phyloP scores from a whole-genome alignment of 2,797 vertebrate genomes.

The Peromyscus aztecus region DNA sequence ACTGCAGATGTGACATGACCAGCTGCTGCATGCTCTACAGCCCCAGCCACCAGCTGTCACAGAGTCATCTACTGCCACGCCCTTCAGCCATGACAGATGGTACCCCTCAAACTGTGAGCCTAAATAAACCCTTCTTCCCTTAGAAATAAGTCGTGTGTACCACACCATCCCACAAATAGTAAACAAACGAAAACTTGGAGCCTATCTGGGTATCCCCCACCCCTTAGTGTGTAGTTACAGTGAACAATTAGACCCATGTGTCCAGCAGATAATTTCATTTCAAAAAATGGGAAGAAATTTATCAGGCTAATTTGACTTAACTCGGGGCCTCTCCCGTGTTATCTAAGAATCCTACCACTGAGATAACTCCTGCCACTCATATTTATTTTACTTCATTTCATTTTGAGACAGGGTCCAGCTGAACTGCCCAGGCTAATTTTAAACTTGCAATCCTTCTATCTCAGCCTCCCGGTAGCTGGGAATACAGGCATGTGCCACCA shows the following conservation, averaged over 20 bases:
- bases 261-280: background rate
- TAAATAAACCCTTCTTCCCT: background rate
- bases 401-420: background rate
- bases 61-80: background rate
- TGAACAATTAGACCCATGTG: background rate
- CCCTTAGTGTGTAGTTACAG: no score
- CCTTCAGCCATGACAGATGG: background rate
- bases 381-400: background rate
- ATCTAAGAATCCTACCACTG: background rate
- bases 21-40: background rate
- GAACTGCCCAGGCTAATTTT: background rate
- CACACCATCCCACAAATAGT: no score
- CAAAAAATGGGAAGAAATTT: slow-evolving; percentile 21
- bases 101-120: background rate
- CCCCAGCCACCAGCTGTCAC: background rate
- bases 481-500: background rate
- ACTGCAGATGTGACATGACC: background rate
- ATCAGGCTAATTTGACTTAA: background rate
- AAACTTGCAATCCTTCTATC: background rate
- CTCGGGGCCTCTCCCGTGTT: background rate
- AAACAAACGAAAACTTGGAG: background rate
- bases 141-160: background rate
- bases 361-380: background rate
- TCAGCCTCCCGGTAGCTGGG: background rate
- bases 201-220: background rate